Base-by-base conservation (phyloP, 2,797 vertebrate species). In the Microctenopoma stevenorrisi region DNA sequence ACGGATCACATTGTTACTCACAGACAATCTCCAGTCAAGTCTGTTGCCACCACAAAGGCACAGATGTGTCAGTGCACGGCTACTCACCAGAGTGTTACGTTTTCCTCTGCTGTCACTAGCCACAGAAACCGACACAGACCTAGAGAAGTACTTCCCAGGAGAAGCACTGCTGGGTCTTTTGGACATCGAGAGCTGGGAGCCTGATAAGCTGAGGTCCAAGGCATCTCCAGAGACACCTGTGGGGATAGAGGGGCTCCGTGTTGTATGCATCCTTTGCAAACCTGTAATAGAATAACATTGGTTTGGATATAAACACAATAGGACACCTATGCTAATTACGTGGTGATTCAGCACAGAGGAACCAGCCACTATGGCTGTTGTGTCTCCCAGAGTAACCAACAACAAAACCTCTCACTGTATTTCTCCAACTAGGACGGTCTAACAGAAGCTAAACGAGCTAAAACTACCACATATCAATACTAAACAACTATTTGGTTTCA, bases 151-250 rank as follows among this genome's bases (percentile, higher is more conserved):
- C 69, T 93, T 97, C 79, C 94, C 85, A 0, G 93, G 76, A 0
- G 94, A 93, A 0, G 96, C 95, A 0, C 96, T 96, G 93, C 91
- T 89, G 3, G 97, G 96, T 4, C 97, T 94, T 12, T 85, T 94
- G 50, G 78, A 89, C 52, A 97, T 55, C 0, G 94, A 90, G 0
- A 92, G 92, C 3, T 95, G 96, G 8, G 95, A 91, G 6, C 98
- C 97, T 0, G 90, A 93, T 69, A 99, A 80, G 66, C 92, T 88
- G 70, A 99, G 95, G 35, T 96, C 97, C 66, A 90, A 8, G 0
- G 77, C 43, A 0, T 90, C 94, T 0, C 89, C 86, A 1, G 44
- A 85, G 2, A 65, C 64, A 0, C 78, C 44, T 1, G 88, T 67
- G 10, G 48, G 92, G 37, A 88, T 78, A 33, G 94, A 79, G 6